Percentiles rank a stretch among this genome's conserved stretches.
Conservation (phyloP, 2,797 vertebrate genomes). For the Enteromius viviparus region DNA sequence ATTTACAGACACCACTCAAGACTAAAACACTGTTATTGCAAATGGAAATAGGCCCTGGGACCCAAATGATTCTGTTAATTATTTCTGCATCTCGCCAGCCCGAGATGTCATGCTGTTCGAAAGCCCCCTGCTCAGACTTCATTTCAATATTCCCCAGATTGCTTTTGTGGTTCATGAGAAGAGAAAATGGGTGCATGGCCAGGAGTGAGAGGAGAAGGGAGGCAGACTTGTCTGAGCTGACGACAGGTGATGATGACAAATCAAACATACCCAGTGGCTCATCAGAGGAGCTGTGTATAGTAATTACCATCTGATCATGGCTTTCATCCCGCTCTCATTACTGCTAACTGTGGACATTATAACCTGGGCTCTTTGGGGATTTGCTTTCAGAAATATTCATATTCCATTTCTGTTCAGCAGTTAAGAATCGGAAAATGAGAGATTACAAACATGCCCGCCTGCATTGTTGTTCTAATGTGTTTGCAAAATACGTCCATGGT, state of each 20-base stretch:
- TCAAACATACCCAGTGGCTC: constrained; percentile 51
- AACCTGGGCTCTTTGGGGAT: constrained; percentile 58
- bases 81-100: constrained; percentile 61
- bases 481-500: constrained; percentile 24
- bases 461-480: constrained; percentile 53
- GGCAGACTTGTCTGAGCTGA: constrained; percentile 23
- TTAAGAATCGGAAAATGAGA: constrained; percentile 56
- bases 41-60: constrained; percentile 72
- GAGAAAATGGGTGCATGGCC: constrained; percentile 30
- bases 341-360: constrained; percentile 46
- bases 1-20: constrained; percentile 70
- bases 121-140: constrained; percentile 66
- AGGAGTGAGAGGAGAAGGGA: constrained; percentile 37
- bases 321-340: constrained; percentile 56
- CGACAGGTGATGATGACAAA: constrained; percentile 58
- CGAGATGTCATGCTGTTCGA: constrained; percentile 47
- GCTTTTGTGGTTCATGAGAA: constrained; percentile 66
- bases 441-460: constrained; percentile 53
- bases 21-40: constrained; percentile 61
- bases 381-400: constrained; percentile 53
- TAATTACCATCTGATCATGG: constrained; percentile 59
- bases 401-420: constrained; percentile 54
- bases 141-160: constrained; percentile 74
- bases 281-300: constrained; percentile 48
- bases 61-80: constrained; percentile 80